These are phyloP conservation scores for Lasioglossum morio DNA, from an alignment of 2,888 invertebrate genomes.

Conservation along the genomic window DNA sequence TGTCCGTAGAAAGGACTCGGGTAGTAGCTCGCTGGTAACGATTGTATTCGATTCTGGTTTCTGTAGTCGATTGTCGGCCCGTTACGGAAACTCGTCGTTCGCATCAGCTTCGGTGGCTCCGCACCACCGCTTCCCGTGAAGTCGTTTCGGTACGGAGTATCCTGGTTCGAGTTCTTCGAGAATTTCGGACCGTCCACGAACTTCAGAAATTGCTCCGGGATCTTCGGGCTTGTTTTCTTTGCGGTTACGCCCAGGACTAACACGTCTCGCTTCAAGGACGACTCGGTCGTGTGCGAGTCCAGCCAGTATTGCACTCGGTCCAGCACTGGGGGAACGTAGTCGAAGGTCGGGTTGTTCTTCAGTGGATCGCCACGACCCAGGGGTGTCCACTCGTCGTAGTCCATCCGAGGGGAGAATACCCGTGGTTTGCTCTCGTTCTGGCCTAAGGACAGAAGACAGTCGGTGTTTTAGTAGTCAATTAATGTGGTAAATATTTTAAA, in stretches of 20 bases:
- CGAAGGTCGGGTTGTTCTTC: conserved; percentile 93
- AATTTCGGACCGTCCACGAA: conserved; percentile 85
- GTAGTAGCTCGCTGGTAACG: conserved; percentile 75
- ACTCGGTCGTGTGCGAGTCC: conserved; percentile 87
- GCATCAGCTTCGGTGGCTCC: conserved; percentile 83
- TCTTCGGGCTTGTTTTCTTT: conserved; percentile 87
- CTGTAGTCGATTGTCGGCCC: conserved; percentile 70
- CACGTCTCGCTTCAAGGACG: conserved; percentile 89
- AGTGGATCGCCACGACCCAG: conserved; percentile 93
- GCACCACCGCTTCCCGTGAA: conserved; percentile 78
- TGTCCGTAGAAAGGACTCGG: conserved; percentile 73
- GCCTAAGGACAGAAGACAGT: conserved; percentile 68
- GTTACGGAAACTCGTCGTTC: conserved; percentile 77
- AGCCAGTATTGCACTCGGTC: conserved; percentile 93
- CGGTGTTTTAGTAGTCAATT: neutral
- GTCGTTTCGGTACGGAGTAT: conserved; percentile 70
- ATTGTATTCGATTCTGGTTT: conserved; percentile 72
- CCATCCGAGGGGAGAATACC: conserved; percentile 90
- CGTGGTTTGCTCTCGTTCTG: conserved; percentile 74
- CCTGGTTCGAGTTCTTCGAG: conserved; percentile 77
- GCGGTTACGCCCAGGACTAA: conserved; percentile 89
- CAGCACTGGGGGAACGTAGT: conserved; percentile 93
- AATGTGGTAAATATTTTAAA: neutral
- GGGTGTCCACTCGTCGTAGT: conserved; percentile 94
- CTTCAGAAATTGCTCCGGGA: conserved; percentile 85